Evolutionary conservation across 2,888 invertebrate species (phyloP).

Genomic region (Sussaba pulchella): DNA sequence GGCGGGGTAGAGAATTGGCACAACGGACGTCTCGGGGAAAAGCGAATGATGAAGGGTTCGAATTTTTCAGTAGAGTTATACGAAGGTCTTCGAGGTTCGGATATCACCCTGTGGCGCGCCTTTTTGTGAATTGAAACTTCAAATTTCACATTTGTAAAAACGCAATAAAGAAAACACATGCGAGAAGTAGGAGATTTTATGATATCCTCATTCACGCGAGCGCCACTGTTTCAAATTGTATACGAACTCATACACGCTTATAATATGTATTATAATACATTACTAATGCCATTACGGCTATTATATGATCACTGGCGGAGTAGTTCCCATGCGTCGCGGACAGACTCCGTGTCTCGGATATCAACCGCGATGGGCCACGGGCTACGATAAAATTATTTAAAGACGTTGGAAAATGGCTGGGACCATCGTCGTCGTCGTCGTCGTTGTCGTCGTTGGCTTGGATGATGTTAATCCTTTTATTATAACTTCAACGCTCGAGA

Average conservation of each 20-base stretch:
- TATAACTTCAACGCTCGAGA: slow-evolving; percentile 39
- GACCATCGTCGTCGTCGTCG: slow-evolving; percentile 35
- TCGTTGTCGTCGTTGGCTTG: slow-evolving; percentile 23
- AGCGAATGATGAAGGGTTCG: too few species aligned
- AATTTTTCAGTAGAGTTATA: too few species aligned
- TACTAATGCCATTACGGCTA: slow-evolving; percentile 39
- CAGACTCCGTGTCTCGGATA: slow-evolving; percentile 2
- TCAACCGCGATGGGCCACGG: not conserved
- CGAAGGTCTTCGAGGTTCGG: too few species aligned
- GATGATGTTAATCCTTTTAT: slow-evolving; percentile 31
- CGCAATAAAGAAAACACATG: too few species aligned
- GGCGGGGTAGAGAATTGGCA: too few species aligned
- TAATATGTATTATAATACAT: slow-evolving; percentile 30
- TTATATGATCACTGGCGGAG: slow-evolving; percentile 33
- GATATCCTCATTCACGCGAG: not conserved
- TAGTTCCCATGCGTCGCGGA: slow-evolving; percentile 26
- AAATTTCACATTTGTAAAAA: too few species aligned
- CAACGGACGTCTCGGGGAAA: too few species aligned
- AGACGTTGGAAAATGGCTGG: slow-evolving; percentile 29
- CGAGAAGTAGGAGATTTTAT: too few species aligned
- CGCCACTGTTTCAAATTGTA: not conserved
- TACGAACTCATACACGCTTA: slow-evolving; percentile 18
- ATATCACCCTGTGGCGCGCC: too few species aligned
- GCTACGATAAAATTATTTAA: slow-evolving; percentile 24
- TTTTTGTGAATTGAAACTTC: too few species aligned